Conservation (phyloP, 2,797 vertebrate species). For the Oreonectes daqikongensis region DNA sequence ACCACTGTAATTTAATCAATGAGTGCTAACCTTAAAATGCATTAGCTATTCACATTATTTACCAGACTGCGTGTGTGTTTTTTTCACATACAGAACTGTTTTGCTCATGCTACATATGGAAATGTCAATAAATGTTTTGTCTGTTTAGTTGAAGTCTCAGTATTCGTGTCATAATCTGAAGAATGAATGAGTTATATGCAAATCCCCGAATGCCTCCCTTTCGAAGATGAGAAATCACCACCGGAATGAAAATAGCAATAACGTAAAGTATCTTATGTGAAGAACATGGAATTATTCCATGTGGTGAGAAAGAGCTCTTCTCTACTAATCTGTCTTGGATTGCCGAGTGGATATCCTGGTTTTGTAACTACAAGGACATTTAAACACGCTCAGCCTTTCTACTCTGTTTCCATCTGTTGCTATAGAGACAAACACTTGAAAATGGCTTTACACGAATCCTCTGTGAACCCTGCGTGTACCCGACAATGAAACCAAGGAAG, state of each 20-base stretch:
- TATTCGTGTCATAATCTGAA: not conserved
- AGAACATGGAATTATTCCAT: conserved; percentile 35
- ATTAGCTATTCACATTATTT: conserved; percentile 14
- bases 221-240: conserved; percentile 18
- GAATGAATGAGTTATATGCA: conserved; percentile 27
- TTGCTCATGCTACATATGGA: conserved; percentile 1
- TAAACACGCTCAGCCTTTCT: conserved; percentile 34
- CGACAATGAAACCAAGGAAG: conserved; percentile 46
- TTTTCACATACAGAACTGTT: not conserved
- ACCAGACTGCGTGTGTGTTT: not conserved
- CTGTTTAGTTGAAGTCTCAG: conserved; percentile 6
- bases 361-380: conserved; percentile 45
- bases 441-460: conserved; percentile 45
- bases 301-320: not conserved
- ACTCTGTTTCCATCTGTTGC: conserved; percentile 53
- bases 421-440: conserved; percentile 56
- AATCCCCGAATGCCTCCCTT: conserved; percentile 24
- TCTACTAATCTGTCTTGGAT: conserved; percentile 13
- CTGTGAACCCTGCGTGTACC: conserved; percentile 39
- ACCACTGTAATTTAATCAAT: conserved; percentile 37
- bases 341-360: conserved; percentile 18
- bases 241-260: conserved; percentile 29
- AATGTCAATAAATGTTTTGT: not conserved
- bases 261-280: conserved; percentile 19
- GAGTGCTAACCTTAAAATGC: conserved; percentile 6